Percentiles rank a stretch among this genome's conserved stretches.
Conservation (phyloP, 2,888 invertebrate genomes). For the Nycteola revayana region DNA sequence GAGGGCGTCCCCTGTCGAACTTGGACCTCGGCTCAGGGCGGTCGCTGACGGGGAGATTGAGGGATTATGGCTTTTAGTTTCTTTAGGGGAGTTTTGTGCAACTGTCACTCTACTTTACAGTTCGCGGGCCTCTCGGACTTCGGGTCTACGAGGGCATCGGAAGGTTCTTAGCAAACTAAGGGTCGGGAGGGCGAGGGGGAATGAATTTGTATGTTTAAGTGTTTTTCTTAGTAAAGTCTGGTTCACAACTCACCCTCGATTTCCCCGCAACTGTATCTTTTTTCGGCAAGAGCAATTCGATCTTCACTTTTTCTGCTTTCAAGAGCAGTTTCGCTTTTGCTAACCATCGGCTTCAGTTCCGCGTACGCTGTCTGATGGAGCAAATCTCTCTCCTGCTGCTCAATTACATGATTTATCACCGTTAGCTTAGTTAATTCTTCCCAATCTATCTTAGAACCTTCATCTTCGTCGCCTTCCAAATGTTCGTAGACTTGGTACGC, state of each 20-base stretch:
- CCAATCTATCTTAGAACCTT: conserved; percentile 73
- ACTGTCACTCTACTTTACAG: too few species aligned
- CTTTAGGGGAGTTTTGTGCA: too few species aligned
- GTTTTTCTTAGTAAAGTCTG: too few species aligned
- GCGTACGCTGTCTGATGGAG: conserved; percentile 53
- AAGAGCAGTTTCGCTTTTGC: conserved; percentile 64
- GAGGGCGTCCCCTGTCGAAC: too few species aligned
- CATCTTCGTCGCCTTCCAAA: conserved; percentile 67
- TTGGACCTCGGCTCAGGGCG: too few species aligned
- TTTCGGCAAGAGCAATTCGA: conserved; percentile 45
- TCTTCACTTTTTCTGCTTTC: conserved; percentile 50
- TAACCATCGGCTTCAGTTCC: conserved; percentile 54
- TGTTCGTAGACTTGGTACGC: conserved; percentile 86
- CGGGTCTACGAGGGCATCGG: too few species aligned
- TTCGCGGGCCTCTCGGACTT: too few species aligned
- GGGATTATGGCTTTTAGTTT: too few species aligned
- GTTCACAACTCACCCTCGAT: conserved; percentile 52
- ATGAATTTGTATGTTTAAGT: too few species aligned
- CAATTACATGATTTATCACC: conserved; percentile 72
- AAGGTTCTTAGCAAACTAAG: too few species aligned
- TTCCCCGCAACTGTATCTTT: conserved; percentile 66
- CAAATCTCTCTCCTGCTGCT: conserved; percentile 72
- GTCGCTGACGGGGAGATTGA: too few species aligned
- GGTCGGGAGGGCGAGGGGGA: too few species aligned
- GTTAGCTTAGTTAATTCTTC: conserved; percentile 75